These are phyloP conservation scores for Bugula neritina DNA, from an alignment of 2,888 invertebrate species.

Conservation along the genomic window DNA sequence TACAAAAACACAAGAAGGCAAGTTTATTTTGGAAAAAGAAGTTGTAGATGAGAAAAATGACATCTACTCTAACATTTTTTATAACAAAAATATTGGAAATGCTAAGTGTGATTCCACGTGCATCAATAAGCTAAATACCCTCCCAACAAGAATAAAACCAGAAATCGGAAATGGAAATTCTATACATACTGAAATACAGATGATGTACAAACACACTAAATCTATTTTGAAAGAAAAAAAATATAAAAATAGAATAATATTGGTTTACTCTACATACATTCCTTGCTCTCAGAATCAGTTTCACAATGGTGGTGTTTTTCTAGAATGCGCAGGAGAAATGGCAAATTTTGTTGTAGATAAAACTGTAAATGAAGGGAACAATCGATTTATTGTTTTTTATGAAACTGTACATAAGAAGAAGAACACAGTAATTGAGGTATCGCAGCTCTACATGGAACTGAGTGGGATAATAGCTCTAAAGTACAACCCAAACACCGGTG, in stretches of 20 bases:
- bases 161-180: not conserved
- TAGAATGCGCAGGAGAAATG: not conserved
- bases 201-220: not conserved
- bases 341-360: not conserved
- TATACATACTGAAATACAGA: not conserved
- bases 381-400: not conserved
- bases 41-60: no score
- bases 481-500: not conserved
- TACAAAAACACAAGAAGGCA: no score
- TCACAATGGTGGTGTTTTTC: not conserved
- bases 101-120: no score
- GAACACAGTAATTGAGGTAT: not conserved
- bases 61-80: no score
- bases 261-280: not conserved
- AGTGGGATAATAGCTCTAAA: not conserved
- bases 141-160: no score
- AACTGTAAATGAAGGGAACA: not conserved
- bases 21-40: no score
- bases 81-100: no score
- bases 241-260: not conserved
- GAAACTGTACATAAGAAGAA: not conserved
- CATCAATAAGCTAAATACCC: no score
- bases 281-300: not conserved
- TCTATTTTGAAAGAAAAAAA: not conserved
- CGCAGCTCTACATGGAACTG: not conserved